Conservation (phyloP, 2,113 vertebrate species). For the Peromyscus polionotus region DNA sequence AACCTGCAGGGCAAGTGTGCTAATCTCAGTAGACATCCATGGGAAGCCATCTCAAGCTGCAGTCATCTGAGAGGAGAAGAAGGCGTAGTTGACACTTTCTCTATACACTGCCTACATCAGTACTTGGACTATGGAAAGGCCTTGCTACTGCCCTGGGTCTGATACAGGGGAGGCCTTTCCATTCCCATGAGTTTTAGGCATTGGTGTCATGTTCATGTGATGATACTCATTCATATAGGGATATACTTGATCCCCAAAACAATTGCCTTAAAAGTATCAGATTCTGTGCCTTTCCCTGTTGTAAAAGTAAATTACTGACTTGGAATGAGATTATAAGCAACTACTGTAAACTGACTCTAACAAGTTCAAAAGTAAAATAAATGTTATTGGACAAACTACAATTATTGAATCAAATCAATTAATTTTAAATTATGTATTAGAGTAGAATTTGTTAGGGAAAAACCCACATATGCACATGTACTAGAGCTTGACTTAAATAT, state of each 20-base stretch:
- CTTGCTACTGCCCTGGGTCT: background rate
- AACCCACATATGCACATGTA: background rate
- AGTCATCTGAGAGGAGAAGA: background rate
- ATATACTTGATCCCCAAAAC: background rate
- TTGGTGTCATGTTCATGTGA: background rate
- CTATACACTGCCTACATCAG: background rate
- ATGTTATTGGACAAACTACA: conserved; percentile 16
- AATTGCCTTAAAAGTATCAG: conserved; percentile 1
- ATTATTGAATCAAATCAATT: conserved; percentile 28
- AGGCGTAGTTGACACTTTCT: background rate
- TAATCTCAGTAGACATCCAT: background rate
- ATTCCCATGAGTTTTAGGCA: background rate
- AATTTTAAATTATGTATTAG: conserved; percentile 41
- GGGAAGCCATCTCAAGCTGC: background rate
- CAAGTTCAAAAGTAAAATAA: conserved; percentile 20
- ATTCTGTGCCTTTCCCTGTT: background rate
- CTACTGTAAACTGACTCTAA: background rate
- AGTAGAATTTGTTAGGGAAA: conserved; percentile 30
- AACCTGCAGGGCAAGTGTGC: background rate
- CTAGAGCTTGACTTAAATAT: conserved; percentile 49
- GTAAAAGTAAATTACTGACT: background rate
- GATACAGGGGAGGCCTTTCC: background rate
- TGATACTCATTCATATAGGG: background rate
- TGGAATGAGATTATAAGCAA: background rate
- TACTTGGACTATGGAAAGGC: background rate